Conservation (phyloP, 2,113 vertebrate species). For the Megaptera novaeangliae region DNA sequence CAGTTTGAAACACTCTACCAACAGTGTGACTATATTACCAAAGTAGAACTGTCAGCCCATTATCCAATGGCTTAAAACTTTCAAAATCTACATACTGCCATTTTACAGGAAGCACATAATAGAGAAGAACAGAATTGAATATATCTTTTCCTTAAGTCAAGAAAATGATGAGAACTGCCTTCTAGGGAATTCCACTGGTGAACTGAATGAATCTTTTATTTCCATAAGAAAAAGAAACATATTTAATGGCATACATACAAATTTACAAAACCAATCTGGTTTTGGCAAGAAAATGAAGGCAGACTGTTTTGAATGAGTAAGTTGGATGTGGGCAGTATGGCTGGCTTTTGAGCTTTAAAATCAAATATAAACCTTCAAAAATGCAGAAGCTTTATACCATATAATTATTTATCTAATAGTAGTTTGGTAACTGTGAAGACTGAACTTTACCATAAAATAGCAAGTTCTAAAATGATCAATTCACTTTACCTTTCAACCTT, state of each 20-base stretch:
- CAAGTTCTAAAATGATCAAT: conserved; percentile 67
- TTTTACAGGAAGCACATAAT: conserved; percentile 3
- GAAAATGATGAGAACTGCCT: conserved; percentile 34
- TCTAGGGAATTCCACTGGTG: conserved; percentile 9
- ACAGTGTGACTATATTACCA: neutral
- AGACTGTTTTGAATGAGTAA: conserved; percentile 4
- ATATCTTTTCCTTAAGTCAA: conserved; percentile 18
- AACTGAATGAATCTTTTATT: neutral
- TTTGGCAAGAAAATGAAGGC: conserved; percentile 42
- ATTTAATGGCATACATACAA: conserved; percentile 34
- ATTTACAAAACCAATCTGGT: conserved; percentile 44
- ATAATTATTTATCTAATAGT: neutral
- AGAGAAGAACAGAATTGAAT: neutral
- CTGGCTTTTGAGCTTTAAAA: conserved; percentile 40
- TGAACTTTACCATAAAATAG: conserved; percentile 46
- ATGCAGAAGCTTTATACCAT: conserved; percentile 15
- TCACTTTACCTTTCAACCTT: conserved; percentile 93
- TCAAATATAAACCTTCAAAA: conserved; percentile 37
- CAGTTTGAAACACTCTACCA: neutral
- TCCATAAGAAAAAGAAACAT: conserved; percentile 11
- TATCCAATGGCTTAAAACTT: conserved; percentile 31
- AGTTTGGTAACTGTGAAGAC: conserved; percentile 21
- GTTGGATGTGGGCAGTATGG: neutral
- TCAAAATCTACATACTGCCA: neutral
- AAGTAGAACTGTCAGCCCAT: neutral